phyloP scores from a whole-genome alignment of 2,888 invertebrate species.

The Cataglyphis albicans region DNA sequence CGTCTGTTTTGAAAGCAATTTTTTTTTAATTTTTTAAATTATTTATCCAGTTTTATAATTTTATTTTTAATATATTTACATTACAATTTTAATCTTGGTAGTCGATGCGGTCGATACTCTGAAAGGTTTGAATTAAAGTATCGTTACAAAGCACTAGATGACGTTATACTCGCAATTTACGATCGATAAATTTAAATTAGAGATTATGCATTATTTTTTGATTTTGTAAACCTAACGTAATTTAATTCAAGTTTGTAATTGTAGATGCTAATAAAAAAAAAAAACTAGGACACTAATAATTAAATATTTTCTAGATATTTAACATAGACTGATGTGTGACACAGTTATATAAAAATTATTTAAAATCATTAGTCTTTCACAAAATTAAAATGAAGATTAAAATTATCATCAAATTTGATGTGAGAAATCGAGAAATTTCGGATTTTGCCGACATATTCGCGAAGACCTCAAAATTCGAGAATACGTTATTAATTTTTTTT shows the following conservation, averaged over 20 bases:
- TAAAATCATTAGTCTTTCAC: not conserved
- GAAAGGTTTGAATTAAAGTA: not conserved
- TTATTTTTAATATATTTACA: not conserved
- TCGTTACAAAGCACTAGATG: constrained; percentile 24
- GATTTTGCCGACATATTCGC: not conserved
- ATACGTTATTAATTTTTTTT: not conserved
- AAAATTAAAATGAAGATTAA: not conserved
- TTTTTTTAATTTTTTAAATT: not conserved
- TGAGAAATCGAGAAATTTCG: not conserved
- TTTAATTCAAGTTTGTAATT: not conserved
- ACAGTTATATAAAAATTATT: not conserved
- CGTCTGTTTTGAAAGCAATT: not conserved
- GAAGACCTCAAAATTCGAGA: not conserved
- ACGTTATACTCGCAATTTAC: constrained; percentile 3
- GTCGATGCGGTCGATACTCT: constrained; percentile 18
- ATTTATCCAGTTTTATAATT: not conserved
- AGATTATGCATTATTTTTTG: not conserved
- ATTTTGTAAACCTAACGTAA: not conserved
- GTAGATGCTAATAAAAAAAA: not conserved
- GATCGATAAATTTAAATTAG: constrained; percentile 28
- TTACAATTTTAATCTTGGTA: not conserved
- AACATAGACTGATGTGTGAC: not conserved
- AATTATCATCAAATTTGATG: not conserved
- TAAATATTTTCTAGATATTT: not conserved
- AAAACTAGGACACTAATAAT: not conserved